Evolutionary conservation across 2,113 vertebrate species (phyloP), one percentile per base, ranked within the genome.

Genomic region (Onychostoma macrolepis): DNA sequence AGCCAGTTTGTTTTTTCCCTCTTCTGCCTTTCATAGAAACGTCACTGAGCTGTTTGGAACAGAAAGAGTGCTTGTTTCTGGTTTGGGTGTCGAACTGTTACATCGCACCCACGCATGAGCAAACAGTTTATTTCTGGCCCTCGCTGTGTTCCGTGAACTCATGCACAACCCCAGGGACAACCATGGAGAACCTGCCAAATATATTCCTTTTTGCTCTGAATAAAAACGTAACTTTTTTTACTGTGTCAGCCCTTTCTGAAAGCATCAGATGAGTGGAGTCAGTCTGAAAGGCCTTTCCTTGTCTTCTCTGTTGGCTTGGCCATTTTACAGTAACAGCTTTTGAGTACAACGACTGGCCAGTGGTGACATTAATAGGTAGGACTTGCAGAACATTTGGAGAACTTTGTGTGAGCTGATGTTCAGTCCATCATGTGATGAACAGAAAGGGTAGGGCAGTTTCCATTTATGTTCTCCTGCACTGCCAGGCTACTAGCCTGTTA

Each of bases 81-180:
- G 87, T 90, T 90, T 77, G 82, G 77, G 85, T 90, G 90, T 89
- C 89, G 88, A 91, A 92, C 90, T 93, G 92, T 94, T 95, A 91
- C 90, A 90, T 93, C 26, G 84, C 93, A 93, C 91, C 93, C 93
- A 92, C 90, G 89, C 92, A 93, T 93, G 92, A 95, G 94, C 93
- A 93, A 93, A 94, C 90, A 90, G 93, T 93, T 95, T 95, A 94
- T 94, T 95, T 95, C 92, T 94, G 93, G 92, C 92, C 89, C 88
- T 92, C 89, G 90, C 80, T 56, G 87, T 89, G 90, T 92, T 93
- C 92, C 88, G 90, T 93, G 91, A 93, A 94, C 93, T 94, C 84
- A 78, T 89, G 86, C 89, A 89, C 92, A 94, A 92, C 92, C 91
- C 93, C 89, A 91, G 93, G 91, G 93, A 94, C 90, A 91, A 90